Evolutionary conservation across 92 coral and sea anemone genomes (phyloP), one percentile per base, ranked within the genome.

Genomic region (Scolanthus callimorphus): DNA sequence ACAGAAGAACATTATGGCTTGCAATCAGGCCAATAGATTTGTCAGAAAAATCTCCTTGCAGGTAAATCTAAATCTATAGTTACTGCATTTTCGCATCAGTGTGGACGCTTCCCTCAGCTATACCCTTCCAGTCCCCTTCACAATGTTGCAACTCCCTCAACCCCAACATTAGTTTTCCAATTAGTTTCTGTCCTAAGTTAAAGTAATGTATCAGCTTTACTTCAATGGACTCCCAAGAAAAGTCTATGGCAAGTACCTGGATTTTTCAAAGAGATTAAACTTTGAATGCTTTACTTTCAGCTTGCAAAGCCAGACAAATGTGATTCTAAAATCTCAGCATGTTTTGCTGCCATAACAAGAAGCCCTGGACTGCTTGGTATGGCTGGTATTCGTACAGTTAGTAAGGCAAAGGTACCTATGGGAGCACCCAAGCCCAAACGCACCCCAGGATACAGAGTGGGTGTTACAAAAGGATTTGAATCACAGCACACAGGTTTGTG

Each of bases 401-500:
- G 61, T 51, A 86, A 90, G 39, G 82, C 94, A n/a, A 94, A 85
- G 58, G 39, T 49, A 22, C 15, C 79, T 0, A 69, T 69, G 57
- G 80, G 84, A 17, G 79, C 59, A 10, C 65, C 78, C 15, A 81
- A 84, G 67, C 43, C 37, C 11, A 60, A 73, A 29, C 69, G 73
- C 3, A 84, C 87, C 8, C 99, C 99, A 4, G 95, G 99, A 24
- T 74, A 94, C 61, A 94, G 96, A 59, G 74, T 94, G 37, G 99
- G 87, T 22, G 99, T 94, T 49, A 94, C 99, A 0, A 89, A 88
- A 53, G 85, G 88, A 25, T 79, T 85, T 70, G 99, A 94, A 55
- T 94, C 99, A 4, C 83, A 83, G 68, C 99, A 94, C 64, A 94
- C 99, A 77, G 99, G 99, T 94, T n/a, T n/a, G n/a, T n/a, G n/a